Conservation (phyloP, 2,113 vertebrate genomes). For the Corythoichthys haematopterus region DNA sequence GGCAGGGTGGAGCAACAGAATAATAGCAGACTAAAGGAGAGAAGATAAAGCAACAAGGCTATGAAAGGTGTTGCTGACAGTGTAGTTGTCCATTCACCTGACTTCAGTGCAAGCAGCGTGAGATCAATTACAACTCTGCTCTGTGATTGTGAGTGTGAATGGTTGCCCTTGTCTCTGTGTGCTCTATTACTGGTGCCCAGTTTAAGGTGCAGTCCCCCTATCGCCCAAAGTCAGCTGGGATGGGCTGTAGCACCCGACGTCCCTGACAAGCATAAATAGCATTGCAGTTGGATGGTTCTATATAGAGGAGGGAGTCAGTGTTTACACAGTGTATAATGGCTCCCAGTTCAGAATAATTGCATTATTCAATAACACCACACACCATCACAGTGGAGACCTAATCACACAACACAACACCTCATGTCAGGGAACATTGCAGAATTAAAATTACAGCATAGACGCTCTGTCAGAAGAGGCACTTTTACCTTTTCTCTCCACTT, state of each 20-base stretch:
- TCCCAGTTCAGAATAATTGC: slow-evolving; percentile 8
- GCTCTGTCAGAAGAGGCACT: not conserved
- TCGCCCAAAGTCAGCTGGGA: too few relatives aligned
- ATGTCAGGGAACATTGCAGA: not conserved
- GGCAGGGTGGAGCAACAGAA: not conserved
- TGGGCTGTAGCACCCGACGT: too few relatives aligned
- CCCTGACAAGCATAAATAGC: too few relatives aligned
- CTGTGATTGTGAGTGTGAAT: too few relatives aligned
- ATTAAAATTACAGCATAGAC: not conserved
- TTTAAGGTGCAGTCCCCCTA: too few relatives aligned
- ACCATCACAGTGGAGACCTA: slow-evolving; percentile 5
- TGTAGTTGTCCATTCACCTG: too few relatives aligned
- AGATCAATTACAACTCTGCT: too few relatives aligned
- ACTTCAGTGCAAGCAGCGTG: too few relatives aligned
- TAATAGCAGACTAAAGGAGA: slow-evolving; percentile 6
- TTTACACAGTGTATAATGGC: slow-evolving; percentile 6
- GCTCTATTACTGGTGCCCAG: too few relatives aligned
- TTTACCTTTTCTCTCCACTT: not conserved
- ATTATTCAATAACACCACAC: slow-evolving; percentile 19
- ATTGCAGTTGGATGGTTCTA: too few relatives aligned
- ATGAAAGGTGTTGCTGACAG: not conserved
- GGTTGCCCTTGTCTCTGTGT: too few relatives aligned
- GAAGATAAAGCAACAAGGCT: slow-evolving; percentile 20
- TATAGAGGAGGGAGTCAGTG: slow-evolving; percentile 2
- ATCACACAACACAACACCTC: slow-evolving; percentile 5